Evolutionary conservation across 2,113 vertebrate genomes (phyloP).

Genomic region (Solenodon paradoxus): DNA sequence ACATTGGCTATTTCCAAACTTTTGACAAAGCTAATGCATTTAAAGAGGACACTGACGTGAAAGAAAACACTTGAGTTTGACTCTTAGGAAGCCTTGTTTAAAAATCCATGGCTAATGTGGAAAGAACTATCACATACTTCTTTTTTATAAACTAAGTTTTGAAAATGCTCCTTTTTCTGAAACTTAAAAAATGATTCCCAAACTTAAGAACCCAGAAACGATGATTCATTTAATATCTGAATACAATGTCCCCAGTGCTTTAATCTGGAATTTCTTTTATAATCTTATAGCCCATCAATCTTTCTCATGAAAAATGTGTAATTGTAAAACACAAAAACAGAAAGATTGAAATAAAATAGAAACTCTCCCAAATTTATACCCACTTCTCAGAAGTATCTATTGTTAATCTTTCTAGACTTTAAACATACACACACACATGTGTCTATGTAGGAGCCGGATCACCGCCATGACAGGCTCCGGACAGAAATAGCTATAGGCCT

Average conservation of each 20-base stretch:
- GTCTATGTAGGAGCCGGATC: too few species aligned
- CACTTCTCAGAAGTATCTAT: background rate
- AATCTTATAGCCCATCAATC: background rate
- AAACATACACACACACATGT: background rate
- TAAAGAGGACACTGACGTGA: background rate
- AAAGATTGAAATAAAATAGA: background rate
- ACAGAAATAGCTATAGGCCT: too few species aligned
- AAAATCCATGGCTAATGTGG: background rate
- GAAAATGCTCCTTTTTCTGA: background rate
- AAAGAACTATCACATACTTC: background rate
- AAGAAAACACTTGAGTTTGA: slow-evolving; percentile 3
- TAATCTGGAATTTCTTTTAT: background rate
- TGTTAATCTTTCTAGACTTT: background rate
- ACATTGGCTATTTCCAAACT: too few species aligned
- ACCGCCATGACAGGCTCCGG: too few species aligned
- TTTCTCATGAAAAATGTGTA: background rate
- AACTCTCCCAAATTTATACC: background rate
- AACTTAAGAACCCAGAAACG: background rate
- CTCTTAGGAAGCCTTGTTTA: background rate
- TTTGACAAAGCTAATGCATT: background rate
- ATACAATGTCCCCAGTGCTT: background rate
- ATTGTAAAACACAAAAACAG: background rate
- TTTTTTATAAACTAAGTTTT: background rate
- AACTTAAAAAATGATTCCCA: background rate
- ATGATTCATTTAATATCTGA: slow-evolving; percentile 9